Percentiles rank a stretch among this genome's conserved stretches.
These are phyloP conservation scores for Chelon auratus DNA, from an alignment of 2,797 vertebrate genomes.

Conservation along the genomic window DNA sequence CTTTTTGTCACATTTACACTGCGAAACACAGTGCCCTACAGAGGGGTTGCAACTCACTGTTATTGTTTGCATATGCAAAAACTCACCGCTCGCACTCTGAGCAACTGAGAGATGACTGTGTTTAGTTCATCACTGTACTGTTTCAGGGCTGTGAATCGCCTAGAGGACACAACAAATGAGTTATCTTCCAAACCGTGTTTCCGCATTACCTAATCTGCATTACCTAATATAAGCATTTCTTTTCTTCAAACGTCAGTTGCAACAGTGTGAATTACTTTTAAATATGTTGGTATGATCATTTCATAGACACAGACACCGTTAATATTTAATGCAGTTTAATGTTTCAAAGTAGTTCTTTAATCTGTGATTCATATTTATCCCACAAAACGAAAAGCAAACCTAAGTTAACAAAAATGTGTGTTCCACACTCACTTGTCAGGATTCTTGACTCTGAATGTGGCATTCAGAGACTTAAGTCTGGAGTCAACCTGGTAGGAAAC, in stretches of 20 bases:
- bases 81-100: conserved; percentile 96
- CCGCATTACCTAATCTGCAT: not conserved
- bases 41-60: not conserved
- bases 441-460: conserved; percentile 97
- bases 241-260: not conserved
- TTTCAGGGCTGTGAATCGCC: conserved; percentile 95
- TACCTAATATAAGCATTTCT: not conserved
- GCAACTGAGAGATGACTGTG: conserved; percentile 93
- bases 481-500: conserved; percentile 89
- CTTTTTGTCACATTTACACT: not conserved
- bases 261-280: not conserved
- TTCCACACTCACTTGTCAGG: conserved; percentile 93
- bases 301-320: not conserved
- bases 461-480: conserved; percentile 96
- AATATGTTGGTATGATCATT: not conserved
- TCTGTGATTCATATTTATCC: not conserved
- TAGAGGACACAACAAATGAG: conserved; percentile 72
- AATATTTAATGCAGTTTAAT: not conserved
- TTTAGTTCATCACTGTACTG: conserved; percentile 96
- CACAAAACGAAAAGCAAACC: not conserved
- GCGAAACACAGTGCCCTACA: not conserved
- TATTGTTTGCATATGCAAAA: not conserved
- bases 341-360: not conserved
- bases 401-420: not conserved
- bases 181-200: not conserved